Evolutionary conservation across 2,888 invertebrate species (phyloP).

Genomic region (Andricus quercusramuli): DNA sequence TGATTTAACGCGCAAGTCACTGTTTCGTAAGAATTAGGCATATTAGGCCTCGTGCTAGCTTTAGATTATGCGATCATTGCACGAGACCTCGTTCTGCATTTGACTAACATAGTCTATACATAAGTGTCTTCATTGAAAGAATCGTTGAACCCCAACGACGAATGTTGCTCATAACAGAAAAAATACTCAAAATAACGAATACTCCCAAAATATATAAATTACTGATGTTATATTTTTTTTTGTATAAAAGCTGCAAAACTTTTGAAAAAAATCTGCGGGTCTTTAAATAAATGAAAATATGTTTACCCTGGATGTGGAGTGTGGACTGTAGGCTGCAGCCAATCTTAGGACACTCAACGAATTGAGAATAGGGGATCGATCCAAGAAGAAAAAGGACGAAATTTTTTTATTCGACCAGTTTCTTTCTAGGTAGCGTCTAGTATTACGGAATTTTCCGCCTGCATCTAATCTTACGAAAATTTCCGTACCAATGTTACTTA

Average conservation of each 20-base stretch:
- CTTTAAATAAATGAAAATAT: background rate
- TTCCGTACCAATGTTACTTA: too few relatives aligned
- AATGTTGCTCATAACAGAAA: background rate
- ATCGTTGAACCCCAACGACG: background rate
- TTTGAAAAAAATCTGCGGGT: background rate
- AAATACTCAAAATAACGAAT: background rate
- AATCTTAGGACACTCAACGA: background rate
- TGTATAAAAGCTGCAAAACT: background rate
- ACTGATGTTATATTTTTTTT: background rate
- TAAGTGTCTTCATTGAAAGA: background rate
- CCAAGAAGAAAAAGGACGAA: background rate
- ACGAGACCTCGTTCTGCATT: conserved; percentile 23
- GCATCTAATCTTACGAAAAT: too few relatives aligned
- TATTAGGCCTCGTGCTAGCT: conserved; percentile 39
- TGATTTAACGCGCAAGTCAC: conserved; percentile 51
- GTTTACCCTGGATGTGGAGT: background rate
- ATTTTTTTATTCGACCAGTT: background rate
- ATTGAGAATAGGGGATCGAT: background rate
- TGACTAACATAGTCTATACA: background rate
- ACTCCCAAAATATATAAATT: background rate
- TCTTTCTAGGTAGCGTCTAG: background rate
- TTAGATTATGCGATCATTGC: conserved; percentile 5
- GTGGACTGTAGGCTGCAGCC: background rate
- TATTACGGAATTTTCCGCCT: too few relatives aligned
- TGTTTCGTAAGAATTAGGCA: conserved; percentile 48